phyloP scores from a whole-genome alignment of 2,113 vertebrate genomes.

The Tenrec ecaudatus region DNA sequence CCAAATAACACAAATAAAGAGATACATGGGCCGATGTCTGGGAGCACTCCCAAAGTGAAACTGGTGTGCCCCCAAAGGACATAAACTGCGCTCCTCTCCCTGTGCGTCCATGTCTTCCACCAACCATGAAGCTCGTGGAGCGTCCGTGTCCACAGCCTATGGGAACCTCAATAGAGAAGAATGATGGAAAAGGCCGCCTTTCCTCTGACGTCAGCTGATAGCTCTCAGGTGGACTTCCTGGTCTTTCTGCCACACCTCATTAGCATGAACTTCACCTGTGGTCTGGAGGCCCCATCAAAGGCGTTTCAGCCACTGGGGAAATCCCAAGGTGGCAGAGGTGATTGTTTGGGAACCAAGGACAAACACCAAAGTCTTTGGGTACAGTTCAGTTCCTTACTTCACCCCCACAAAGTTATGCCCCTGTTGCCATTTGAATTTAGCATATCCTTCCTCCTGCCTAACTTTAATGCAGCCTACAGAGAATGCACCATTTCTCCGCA shows the following conservation, averaged over 20 bases:
- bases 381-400: not conserved
- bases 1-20: not conserved
- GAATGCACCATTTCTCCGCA: not conserved
- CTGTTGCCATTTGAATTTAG: accelerated
- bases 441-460: accelerated
- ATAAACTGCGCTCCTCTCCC: not conserved
- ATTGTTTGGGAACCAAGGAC: not conserved
- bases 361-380: not conserved
- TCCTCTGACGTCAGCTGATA: not conserved
- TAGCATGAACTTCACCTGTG: not conserved
- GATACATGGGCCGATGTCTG: not conserved
- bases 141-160: not conserved
- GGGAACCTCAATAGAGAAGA: not conserved
- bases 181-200: not conserved
- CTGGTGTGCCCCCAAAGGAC: not conserved
- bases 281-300: not conserved
- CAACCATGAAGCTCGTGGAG: not conserved
- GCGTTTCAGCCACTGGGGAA: not conserved
- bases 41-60: not conserved
- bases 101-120: not conserved
- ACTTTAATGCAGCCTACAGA: not conserved
- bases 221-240: not conserved
- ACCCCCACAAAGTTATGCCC: no score
- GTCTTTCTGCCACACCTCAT: not conserved
- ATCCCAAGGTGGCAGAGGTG: not conserved